Evolutionary conservation across 1,140 invertebrate species (phyloP).

Genomic region (Papilio glaucus): DNA sequence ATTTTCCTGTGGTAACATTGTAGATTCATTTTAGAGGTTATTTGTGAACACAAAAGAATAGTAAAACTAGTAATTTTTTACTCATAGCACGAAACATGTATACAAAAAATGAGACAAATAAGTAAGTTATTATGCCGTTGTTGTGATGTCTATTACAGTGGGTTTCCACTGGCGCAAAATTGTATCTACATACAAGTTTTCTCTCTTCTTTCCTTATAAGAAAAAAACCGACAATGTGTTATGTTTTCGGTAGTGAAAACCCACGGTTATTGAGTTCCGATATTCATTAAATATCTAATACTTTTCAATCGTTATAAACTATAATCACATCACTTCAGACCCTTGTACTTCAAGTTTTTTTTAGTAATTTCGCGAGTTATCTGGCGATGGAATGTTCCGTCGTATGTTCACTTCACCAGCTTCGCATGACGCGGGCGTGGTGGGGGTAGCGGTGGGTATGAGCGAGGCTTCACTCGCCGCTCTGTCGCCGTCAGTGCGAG

Average conservation of each 20-base stretch:
- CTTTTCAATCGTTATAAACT: background rate
- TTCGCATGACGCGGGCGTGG: background rate
- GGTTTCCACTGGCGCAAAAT: too few relatives aligned
- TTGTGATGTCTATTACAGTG: constrained; percentile 7
- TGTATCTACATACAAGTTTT: too few relatives aligned
- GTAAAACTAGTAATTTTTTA: constrained; percentile 5
- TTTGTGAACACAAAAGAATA: too few relatives aligned
- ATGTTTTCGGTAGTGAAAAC: too few relatives aligned
- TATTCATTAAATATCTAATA: constrained; percentile 5
- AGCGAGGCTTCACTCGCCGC: constrained; percentile 3
- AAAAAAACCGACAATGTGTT: too few relatives aligned
- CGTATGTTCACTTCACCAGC: background rate
- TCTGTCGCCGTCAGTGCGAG: constrained; percentile 57
- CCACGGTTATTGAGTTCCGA: background rate
- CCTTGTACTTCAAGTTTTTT: constrained; percentile 20
- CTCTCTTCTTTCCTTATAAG: too few relatives aligned
- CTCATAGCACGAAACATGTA: constrained; percentile 7
- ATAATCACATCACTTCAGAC: constrained; percentile 25
- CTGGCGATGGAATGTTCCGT: constrained; percentile 1
- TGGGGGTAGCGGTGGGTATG: background rate
- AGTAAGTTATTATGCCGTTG: constrained; percentile 15
- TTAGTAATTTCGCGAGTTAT: constrained; percentile 9
- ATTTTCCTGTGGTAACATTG: too few relatives aligned
- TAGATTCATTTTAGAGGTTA: too few relatives aligned
- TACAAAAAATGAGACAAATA: constrained; percentile 13